phyloP scores from a whole-genome alignment of 2,888 invertebrate genomes.

The Caenorhabditis doughertyi region DNA sequence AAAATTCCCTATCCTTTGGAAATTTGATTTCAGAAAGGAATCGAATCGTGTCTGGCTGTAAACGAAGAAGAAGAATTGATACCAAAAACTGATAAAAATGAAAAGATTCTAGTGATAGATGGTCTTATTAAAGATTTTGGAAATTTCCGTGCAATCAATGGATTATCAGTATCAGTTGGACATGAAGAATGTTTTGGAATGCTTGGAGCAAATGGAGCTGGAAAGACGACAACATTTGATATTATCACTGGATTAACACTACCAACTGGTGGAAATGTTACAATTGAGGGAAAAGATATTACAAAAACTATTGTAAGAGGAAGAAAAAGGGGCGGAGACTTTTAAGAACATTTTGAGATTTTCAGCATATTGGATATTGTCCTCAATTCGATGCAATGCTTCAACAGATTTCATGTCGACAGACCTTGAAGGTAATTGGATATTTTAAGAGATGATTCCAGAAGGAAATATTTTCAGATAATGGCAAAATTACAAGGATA shows the following conservation, averaged over 20 bases:
- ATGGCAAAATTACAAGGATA: constrained; percentile 50
- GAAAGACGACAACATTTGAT: constrained; percentile 80
- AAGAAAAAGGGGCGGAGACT: too few species aligned
- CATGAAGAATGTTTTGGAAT: constrained; percentile 79
- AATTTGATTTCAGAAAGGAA: constrained; percentile 33
- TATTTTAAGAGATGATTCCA: too few species aligned
- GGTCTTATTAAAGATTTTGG: constrained; percentile 65
- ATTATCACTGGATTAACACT: constrained; percentile 75
- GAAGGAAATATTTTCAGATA: too few species aligned
- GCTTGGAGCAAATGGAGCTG: constrained; percentile 77
- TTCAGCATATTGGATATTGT: constrained; percentile 76
- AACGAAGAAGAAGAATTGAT: constrained; percentile 24
- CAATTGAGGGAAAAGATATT: constrained; percentile 70
- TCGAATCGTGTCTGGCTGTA: constrained; percentile 24
- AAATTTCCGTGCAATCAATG: constrained; percentile 66
- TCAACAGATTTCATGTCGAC: constrained; percentile 76
- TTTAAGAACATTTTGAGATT: too few species aligned
- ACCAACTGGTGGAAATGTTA: constrained; percentile 69
- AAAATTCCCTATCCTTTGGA: neutral
- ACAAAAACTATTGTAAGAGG: constrained; percentile 37
- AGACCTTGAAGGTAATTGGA: constrained; percentile 17
- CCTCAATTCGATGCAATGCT: constrained; percentile 80
- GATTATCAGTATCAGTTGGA: constrained; percentile 71
- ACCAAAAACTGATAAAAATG: constrained; percentile 1
- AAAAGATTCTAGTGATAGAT: constrained; percentile 21